Evolutionary conservation across 2,113 vertebrate genomes (phyloP).

Genomic region (Cyprinus carpio): DNA sequence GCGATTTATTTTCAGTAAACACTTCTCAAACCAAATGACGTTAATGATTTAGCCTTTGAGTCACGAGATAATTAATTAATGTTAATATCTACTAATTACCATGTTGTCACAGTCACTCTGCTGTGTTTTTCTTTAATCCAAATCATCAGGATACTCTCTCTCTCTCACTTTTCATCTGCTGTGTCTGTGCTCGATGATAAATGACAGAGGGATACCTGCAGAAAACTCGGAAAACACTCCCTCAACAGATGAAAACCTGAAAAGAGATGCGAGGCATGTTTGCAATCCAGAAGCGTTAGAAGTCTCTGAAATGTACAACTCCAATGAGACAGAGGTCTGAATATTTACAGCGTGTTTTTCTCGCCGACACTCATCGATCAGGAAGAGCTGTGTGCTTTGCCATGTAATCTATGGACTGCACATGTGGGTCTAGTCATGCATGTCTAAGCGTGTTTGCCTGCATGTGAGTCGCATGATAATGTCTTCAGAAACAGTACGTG

Average conservation of each 20-base stretch:
- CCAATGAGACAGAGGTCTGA: slow-evolving; percentile 29
- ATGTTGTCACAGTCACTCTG: background rate
- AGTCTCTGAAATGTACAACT: slow-evolving; percentile 16
- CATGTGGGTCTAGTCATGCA: background rate
- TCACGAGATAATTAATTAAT: slow-evolving; percentile 33
- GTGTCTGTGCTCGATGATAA: background rate
- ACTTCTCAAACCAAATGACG: background rate
- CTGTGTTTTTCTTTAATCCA: slow-evolving; percentile 12
- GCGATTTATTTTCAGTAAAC: background rate
- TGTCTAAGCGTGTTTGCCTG: slow-evolving; percentile 21
- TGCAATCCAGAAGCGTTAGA: background rate
- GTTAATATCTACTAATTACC: slow-evolving; percentile 32
- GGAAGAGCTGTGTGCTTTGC: slow-evolving; percentile 18
- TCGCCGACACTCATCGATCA: slow-evolving; percentile 2
- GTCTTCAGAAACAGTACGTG: slow-evolving; percentile 10
- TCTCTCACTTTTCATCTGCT: background rate
- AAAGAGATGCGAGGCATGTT: background rate
- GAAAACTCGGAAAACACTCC: slow-evolving; percentile 36
- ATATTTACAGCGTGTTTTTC: background rate
- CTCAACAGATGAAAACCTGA: slow-evolving; percentile 18
- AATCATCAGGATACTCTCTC: slow-evolving; percentile 34
- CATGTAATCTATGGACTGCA: slow-evolving; percentile 44
- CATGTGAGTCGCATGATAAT: background rate
- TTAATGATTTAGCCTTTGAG: slow-evolving; percentile 27
- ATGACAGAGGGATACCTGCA: slow-evolving; percentile 34